Evolutionary conservation across 2,888 invertebrate species (phyloP).

Genomic region (Stomorhina lunata): DNA sequence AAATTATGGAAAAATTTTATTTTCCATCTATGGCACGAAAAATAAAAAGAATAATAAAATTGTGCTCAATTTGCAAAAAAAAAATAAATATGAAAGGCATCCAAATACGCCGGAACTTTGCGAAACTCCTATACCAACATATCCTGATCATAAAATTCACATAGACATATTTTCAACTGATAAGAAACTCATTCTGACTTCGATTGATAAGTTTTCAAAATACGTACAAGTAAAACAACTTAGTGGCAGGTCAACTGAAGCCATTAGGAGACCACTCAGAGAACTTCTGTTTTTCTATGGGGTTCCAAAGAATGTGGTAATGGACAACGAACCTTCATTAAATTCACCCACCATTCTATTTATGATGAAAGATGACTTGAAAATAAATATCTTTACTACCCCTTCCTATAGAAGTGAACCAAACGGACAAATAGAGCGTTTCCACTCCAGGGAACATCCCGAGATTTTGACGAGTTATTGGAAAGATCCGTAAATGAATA

Average conservation of each 20-base stretch:
- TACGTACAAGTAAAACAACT: neutral
- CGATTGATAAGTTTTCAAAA: no score
- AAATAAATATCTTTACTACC: neutral
- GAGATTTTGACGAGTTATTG: slow-evolving; percentile 10
- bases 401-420: slow-evolving; percentile 21
- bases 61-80: neutral
- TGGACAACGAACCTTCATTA: slow-evolving; percentile 1
- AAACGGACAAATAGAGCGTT: slow-evolving; percentile 36
- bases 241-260: no score
- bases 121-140: neutral
- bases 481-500: slow-evolving; percentile 28
- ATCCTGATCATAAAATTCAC: neutral
- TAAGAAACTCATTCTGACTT: neutral
- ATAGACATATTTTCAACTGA: neutral
- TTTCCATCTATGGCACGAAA: neutral
- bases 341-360: neutral
- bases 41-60: neutral
- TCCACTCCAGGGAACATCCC: slow-evolving; percentile 7
- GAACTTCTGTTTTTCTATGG: neutral
- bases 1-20: slow-evolving; percentile 3
- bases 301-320: neutral
- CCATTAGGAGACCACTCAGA: neutral
- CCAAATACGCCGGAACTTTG: neutral
- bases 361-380: neutral
- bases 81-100: neutral